A percentile compares a stretch with the other conserved stretches of the same genome.
Evolutionary conservation across 2,888 invertebrate genomes (phyloP).

Genomic region (Ectemnius cavifrons): DNA sequence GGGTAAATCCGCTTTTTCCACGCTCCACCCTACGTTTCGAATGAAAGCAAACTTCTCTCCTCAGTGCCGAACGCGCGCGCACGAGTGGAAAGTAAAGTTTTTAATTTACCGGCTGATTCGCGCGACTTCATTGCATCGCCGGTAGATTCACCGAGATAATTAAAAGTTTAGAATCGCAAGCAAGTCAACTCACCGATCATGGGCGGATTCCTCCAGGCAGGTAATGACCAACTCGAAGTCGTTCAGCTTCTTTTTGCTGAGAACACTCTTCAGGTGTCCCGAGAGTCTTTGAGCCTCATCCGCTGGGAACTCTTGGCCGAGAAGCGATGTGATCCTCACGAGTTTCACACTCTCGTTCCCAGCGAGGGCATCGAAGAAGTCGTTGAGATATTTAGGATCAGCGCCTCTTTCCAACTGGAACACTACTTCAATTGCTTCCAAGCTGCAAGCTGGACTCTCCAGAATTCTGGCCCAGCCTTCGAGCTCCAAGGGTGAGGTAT

Average conservation of each 20-base stretch:
- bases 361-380: constrained; percentile 79
- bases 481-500: constrained; percentile 78
- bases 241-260: constrained; percentile 79
- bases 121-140: background rate
- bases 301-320: constrained; percentile 80
- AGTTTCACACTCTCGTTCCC: constrained; percentile 80
- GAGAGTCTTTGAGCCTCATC: constrained; percentile 79
- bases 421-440: constrained; percentile 79
- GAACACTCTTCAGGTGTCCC: constrained; percentile 77
- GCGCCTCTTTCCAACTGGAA: constrained; percentile 79
- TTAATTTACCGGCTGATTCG: constrained; percentile 37
- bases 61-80: background rate
- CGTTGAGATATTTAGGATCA: constrained; percentile 77
- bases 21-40: constrained; percentile 5
- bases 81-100: constrained; percentile 38
- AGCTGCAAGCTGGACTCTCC: constrained; percentile 77
- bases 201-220: constrained; percentile 80
- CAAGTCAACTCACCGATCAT: constrained; percentile 71
- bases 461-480: constrained; percentile 80
- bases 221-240: constrained; percentile 80
- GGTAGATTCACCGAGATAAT: background rate
- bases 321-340: constrained; percentile 79
- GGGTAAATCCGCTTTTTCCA: constrained; percentile 38
- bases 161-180: background rate
- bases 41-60: constrained; percentile 33